Percentiles rank a stretch among this genome's conserved stretches.
These are phyloP conservation scores for Cephus runcator DNA, from an alignment of 2,888 invertebrate genomes.

Conservation along the genomic window DNA sequence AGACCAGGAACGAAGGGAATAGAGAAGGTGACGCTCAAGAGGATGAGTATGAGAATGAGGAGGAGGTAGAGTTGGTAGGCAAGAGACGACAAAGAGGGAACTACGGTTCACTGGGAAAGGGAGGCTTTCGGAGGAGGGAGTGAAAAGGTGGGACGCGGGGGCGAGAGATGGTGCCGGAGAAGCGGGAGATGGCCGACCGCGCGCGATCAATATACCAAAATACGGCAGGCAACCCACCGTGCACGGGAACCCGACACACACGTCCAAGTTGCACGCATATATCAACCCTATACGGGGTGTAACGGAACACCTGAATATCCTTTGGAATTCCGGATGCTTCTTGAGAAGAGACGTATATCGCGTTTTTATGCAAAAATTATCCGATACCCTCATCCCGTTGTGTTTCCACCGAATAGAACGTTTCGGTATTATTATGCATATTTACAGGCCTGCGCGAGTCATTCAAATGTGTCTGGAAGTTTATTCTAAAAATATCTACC, in stretches of 20 bases:
- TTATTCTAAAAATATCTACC: not conserved
- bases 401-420: too few species aligned
- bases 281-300: too few species aligned
- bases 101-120: conserved; percentile 7
- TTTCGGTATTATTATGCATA: too few species aligned
- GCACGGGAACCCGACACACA: conserved; percentile 21
- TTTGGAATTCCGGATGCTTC: too few species aligned
- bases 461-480: not conserved
- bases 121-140: conserved; percentile 18
- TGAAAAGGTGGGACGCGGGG: conserved; percentile 31
- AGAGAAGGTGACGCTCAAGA: conserved; percentile 28
- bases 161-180: conserved; percentile 48
- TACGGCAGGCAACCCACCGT: conserved; percentile 61
- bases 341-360: too few species aligned
- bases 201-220: conserved; percentile 66
- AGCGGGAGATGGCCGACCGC: conserved; percentile 59
- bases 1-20: conserved; percentile 20
- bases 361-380: too few species aligned
- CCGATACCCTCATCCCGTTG: too few species aligned
- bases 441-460: too few species aligned
- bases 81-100: conserved; percentile 26
- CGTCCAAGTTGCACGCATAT: not conserved
- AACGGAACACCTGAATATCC: too few species aligned
- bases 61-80: conserved; percentile 21
- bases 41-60: conserved; percentile 24